Evolutionary conservation across 2,797 vertebrate species (phyloP).

Genomic region (Coendou prehensilis): DNA sequence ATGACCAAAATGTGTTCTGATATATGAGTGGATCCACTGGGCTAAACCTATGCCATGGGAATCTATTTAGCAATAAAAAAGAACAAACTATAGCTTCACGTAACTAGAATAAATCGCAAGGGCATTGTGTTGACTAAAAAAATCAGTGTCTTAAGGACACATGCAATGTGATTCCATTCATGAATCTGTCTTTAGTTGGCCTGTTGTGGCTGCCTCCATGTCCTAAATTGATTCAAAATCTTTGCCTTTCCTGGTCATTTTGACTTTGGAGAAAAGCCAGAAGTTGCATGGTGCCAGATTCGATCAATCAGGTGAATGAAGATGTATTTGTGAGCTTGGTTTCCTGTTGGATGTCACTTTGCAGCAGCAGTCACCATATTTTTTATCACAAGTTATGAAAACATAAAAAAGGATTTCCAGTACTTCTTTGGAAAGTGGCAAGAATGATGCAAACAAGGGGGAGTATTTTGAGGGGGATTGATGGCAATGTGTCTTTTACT

Average conservation of each 20-base stretch:
- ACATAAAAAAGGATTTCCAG: not conserved
- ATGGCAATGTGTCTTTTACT: not conserved
- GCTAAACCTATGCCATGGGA: no score
- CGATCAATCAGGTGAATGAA: not conserved
- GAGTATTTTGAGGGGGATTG: not conserved
- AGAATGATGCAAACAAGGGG: not conserved
- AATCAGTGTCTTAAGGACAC: not conserved
- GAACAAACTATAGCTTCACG: not conserved
- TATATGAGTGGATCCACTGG: not conserved
- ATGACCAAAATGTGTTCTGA: not conserved
- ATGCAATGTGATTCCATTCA: not conserved
- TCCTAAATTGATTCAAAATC: not conserved
- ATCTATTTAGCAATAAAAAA: not conserved
- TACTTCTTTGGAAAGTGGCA: not conserved
- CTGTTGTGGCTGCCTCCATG: not conserved
- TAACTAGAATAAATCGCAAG: not conserved
- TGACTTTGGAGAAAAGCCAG: no score
- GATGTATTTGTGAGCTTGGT: not conserved
- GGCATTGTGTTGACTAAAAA: not conserved
- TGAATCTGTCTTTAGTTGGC: not conserved
- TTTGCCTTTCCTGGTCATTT: not conserved
- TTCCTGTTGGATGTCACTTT: not conserved
- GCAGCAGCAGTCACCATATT: not conserved
- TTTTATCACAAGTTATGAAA: not conserved
- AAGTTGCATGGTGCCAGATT: not conserved